These are phyloP conservation scores for Cossypha heuglini DNA, from an alignment of 2,797 vertebrate species.

Conservation along the genomic window DNA sequence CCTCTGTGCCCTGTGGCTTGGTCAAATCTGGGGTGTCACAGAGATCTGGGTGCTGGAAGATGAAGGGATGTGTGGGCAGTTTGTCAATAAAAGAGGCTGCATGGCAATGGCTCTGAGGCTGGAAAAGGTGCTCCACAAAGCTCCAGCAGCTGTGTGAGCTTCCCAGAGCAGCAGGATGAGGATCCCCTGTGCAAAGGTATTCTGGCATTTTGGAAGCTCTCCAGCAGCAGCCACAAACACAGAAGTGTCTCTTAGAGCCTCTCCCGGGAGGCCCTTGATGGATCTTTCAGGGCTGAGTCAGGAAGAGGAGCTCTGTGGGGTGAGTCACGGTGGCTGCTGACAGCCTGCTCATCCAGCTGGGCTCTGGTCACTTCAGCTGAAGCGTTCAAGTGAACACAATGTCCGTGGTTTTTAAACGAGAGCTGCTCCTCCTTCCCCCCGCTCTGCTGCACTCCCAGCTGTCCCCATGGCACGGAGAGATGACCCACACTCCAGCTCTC, in stretches of 20 bases:
- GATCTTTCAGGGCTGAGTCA: not conserved
- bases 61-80: fast-evolving
- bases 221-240: not conserved
- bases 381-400: not conserved
- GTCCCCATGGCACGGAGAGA: fast-evolving
- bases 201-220: not conserved
- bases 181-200: not conserved
- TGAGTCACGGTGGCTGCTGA: not conserved
- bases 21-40: not conserved
- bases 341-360: not conserved
- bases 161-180: not conserved
- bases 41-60: not conserved
- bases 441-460: not conserved
- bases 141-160: not conserved
- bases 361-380: not conserved
- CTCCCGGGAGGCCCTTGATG: not conserved
- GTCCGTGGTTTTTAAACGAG: not conserved
- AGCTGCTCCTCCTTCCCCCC: not conserved
- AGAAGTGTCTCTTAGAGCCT: not conserved
- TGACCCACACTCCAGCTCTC: not conserved
- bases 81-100: not conserved
- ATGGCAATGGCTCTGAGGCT: not conserved
- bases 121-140: not conserved
- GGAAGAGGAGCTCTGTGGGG: not conserved
- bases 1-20: not conserved